These are phyloP conservation scores for Prostheceraeus crozeri DNA, from an alignment of 2,888 invertebrate genomes.

Conservation along the genomic window DNA sequence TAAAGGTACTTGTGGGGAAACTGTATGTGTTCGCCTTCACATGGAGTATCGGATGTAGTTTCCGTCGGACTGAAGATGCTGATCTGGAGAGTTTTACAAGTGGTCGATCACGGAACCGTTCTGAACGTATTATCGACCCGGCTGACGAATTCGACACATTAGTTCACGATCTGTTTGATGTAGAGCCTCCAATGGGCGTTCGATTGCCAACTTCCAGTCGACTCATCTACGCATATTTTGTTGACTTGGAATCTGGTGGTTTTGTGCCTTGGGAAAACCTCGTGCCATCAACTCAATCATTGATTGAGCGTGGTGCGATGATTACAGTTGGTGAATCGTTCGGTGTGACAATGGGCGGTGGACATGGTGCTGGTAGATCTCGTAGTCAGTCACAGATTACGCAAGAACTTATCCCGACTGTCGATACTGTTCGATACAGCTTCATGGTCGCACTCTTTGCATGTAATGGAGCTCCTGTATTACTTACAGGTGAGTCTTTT, in stretches of 20 bases:
- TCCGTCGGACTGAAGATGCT: slow-evolving; percentile 52
- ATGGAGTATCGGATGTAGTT: slow-evolving; percentile 55
- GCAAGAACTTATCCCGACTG: slow-evolving; percentile 52
- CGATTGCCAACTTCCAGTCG: slow-evolving; percentile 52
- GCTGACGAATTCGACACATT: slow-evolving; percentile 56
- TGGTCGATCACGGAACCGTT: slow-evolving; percentile 30
- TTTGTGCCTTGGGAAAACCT: slow-evolving; percentile 55
- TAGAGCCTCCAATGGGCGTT: slow-evolving; percentile 54
- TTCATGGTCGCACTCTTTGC: slow-evolving; percentile 52
- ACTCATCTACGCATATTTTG: slow-evolving; percentile 55
- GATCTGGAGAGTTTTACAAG: slow-evolving; percentile 42
- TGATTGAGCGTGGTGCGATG: slow-evolving; percentile 53
- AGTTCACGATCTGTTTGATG: slow-evolving; percentile 54
- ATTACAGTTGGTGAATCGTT: slow-evolving; percentile 51
- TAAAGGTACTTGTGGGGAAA: slow-evolving; percentile 51
- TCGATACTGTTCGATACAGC: slow-evolving; percentile 55
- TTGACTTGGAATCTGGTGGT: slow-evolving; percentile 54
- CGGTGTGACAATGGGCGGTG: neutral
- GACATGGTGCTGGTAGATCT: slow-evolving; percentile 6
- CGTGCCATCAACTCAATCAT: slow-evolving; percentile 51
- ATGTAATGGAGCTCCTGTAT: slow-evolving; percentile 52
- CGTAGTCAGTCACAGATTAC: slow-evolving; percentile 41
- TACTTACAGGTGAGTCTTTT: slow-evolving; percentile 51
- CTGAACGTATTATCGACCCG: slow-evolving; percentile 44
- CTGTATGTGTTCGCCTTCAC: slow-evolving; percentile 55